These are phyloP conservation scores for Cichladusa arquata DNA, from an alignment of 2,113 vertebrate genomes.

Conservation along the genomic window DNA sequence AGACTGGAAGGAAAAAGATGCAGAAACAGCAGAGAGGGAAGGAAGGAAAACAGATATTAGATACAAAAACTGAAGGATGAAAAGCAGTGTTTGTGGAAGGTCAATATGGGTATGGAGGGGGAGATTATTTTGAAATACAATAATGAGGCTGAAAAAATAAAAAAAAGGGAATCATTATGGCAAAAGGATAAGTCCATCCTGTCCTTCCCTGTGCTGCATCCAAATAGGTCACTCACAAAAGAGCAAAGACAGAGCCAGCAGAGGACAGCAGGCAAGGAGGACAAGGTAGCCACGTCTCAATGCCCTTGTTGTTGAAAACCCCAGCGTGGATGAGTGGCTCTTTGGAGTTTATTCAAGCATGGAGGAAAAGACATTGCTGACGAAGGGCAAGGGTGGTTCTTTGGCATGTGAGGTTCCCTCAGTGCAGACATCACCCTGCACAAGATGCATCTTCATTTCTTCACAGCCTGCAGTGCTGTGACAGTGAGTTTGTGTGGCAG, in stretches of 20 bases:
- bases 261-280: not conserved
- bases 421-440: not conserved
- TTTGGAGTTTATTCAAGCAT: not conserved
- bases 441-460: not conserved
- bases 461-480: not conserved
- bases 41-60: not conserved
- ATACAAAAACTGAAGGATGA: not conserved
- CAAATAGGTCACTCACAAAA: not conserved
- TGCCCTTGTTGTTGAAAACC: not conserved
- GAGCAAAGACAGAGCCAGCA: not conserved
- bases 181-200: not conserved
- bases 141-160: not conserved
- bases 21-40: not conserved
- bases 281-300: not conserved
- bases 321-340: not conserved
- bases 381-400: rapidly evolving
- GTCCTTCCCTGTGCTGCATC: not conserved
- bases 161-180: not conserved
- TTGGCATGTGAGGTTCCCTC: not conserved
- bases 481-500: not conserved
- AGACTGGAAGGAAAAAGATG: not conserved
- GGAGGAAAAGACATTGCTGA: not conserved
- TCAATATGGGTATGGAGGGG: not conserved
- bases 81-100: not conserved
- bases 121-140: not conserved